Conservation (phyloP, 92 coral and sea anemone genomes). For the Desmophyllum pertusum region DNA sequence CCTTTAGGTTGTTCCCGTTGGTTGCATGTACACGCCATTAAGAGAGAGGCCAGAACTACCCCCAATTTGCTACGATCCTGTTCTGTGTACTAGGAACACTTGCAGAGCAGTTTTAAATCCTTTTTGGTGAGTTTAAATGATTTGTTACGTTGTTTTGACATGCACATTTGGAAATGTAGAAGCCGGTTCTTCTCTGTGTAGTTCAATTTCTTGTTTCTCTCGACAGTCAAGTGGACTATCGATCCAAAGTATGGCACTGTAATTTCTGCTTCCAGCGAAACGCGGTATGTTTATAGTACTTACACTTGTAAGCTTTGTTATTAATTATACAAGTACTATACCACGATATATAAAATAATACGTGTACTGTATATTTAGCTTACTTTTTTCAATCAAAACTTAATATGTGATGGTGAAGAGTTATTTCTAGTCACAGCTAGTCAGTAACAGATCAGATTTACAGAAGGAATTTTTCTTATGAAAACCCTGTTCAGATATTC, state of each 20-base stretch:
- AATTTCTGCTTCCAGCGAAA: constrained; percentile 98
- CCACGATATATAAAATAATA: background rate
- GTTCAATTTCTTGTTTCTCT: constrained; percentile 16
- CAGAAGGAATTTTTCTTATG: no score
- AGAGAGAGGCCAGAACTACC: constrained; percentile 97
- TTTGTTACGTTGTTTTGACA: background rate
- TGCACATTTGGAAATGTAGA: background rate
- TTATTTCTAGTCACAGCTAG: no score
- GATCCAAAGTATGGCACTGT: constrained; percentile 99
- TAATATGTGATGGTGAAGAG: no score
- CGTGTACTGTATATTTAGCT: no score
- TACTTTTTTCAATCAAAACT: no score
- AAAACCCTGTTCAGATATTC: no score
- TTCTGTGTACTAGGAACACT: constrained; percentile 91
- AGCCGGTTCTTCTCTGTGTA: background rate
- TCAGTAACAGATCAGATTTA: no score
- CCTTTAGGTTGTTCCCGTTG: constrained; percentile 93
- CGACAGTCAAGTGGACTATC: constrained; percentile 95
- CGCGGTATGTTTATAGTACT: constrained; percentile 82
- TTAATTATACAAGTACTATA: no score
- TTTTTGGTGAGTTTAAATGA: constrained; percentile 71
- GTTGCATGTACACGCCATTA: constrained; percentile 92
- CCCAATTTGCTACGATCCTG: constrained; percentile 99
- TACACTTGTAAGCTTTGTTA: no score
- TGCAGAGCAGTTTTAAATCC: constrained; percentile 98